These are phyloP conservation scores for Heliconius congener DNA, from an alignment of 1,140 invertebrate species.

Conservation along the genomic window DNA sequence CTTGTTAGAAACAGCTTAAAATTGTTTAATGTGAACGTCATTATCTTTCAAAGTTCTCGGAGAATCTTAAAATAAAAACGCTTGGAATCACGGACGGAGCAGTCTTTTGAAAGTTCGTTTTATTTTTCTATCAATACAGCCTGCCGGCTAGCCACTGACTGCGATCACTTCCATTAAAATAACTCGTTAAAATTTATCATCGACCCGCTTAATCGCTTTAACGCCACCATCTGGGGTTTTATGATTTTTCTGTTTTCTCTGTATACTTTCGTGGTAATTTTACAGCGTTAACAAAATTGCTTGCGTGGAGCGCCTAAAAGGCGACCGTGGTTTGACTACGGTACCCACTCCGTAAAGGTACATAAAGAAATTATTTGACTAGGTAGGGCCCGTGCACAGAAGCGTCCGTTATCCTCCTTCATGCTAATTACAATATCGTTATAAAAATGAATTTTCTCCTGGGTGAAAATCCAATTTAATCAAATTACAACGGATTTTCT, in stretches of 20 bases:
- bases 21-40: slow-evolving; percentile 40
- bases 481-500: slow-evolving; percentile 73
- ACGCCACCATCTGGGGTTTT: slow-evolving; percentile 80
- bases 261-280: slow-evolving; percentile 77
- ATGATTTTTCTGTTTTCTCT: slow-evolving; percentile 80
- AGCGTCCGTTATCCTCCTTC: slow-evolving; percentile 32
- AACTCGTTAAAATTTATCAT: slow-evolving; percentile 82
- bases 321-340: slow-evolving; percentile 47
- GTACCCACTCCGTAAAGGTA: slow-evolving; percentile 28
- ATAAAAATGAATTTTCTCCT: slow-evolving; percentile 58
- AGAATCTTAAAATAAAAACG: slow-evolving; percentile 50
- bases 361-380: slow-evolving; percentile 32
- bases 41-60: slow-evolving; percentile 43
- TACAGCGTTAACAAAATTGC: slow-evolving; percentile 73
- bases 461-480: slow-evolving; percentile 70
- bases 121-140: slow-evolving; percentile 78
- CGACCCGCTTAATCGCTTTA: slow-evolving; percentile 81
- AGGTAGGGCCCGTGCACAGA: slow-evolving; percentile 3
- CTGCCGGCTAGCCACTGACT: slow-evolving; percentile 75
- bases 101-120: slow-evolving; percentile 71
- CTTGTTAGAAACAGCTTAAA: slow-evolving; percentile 30
- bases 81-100: slow-evolving; percentile 54
- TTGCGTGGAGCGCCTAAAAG: slow-evolving; percentile 56
- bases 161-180: slow-evolving; percentile 80
- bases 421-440: slow-evolving; percentile 56